These are phyloP conservation scores for Sitophilus oryzae DNA, from an alignment of 1,140 invertebrate species.

Conservation along the genomic window DNA sequence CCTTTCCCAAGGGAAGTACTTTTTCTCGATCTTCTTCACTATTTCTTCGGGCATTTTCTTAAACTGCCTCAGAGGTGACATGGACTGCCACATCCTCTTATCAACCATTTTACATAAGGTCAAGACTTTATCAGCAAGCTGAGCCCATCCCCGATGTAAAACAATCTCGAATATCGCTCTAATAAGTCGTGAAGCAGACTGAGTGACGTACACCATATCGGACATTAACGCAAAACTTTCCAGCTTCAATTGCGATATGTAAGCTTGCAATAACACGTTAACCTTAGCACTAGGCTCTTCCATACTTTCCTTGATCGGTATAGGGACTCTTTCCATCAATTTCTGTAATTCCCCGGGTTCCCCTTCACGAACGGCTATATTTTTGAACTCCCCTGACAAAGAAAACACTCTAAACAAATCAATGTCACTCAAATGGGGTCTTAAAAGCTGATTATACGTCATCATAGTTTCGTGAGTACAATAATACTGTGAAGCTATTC, in stretches of 20 bases:
- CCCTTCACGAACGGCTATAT: constrained; percentile 93
- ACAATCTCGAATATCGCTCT: constrained; percentile 97
- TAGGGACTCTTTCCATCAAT: constrained; percentile 94
- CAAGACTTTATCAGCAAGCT: constrained; percentile 92
- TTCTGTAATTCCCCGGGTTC: constrained; percentile 97
- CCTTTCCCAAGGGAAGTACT: constrained; percentile 89
- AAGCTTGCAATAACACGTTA: constrained; percentile 92
- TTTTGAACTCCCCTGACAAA: constrained; percentile 88
- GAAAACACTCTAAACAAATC: constrained; percentile 99
- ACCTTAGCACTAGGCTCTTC: constrained; percentile 98
- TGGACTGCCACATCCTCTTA: constrained; percentile 98
- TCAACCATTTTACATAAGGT: constrained; percentile 99
- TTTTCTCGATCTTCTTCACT: constrained; percentile 97
- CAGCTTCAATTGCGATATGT: constrained; percentile 96
- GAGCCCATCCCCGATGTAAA: constrained; percentile 87
- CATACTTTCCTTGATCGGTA: constrained; percentile 98
- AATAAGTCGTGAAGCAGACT: constrained; percentile 92
- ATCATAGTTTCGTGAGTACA: constrained; percentile 95
- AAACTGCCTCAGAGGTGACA: constrained; percentile 97
- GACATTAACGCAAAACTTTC: constrained; percentile 98
- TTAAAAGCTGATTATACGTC: constrained; percentile 94
- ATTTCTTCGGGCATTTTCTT: constrained; percentile 97
- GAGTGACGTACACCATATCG: constrained; percentile 99
- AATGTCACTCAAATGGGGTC: constrained; percentile 95
- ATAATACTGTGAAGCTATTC: constrained; percentile 98